Conservation (phyloP, 2,113 vertebrate species). For the Pagrus major region DNA sequence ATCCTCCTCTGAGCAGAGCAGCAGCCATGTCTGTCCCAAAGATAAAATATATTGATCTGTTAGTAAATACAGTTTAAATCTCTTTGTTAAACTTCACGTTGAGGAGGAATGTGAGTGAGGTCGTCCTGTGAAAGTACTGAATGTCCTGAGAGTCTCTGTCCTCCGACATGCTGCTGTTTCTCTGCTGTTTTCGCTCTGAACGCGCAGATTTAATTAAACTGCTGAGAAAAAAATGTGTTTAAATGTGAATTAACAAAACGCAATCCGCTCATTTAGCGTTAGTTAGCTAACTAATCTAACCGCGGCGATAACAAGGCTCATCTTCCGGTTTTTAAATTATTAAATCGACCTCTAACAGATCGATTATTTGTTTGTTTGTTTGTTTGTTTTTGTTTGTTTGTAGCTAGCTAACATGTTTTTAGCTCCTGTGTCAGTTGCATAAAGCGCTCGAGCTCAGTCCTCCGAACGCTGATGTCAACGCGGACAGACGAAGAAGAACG, state of each 20-base stretch:
- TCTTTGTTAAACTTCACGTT: neutral
- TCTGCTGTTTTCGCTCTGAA: neutral
- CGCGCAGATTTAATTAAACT: neutral
- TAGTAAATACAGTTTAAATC: neutral
- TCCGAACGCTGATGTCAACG: rapidly evolving
- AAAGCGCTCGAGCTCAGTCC: neutral
- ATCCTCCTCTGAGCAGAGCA: slow-evolving; percentile 30
- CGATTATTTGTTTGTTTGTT: neutral
- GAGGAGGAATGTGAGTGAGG: neutral
- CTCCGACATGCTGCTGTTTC: neutral
- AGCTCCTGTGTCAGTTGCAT: neutral
- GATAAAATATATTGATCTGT: neutral
- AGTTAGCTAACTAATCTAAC: neutral
- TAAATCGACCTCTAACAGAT: neutral
- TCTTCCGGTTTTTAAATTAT: neutral
- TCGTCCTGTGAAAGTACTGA: slow-evolving; percentile 5
- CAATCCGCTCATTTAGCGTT: neutral
- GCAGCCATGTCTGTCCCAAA: slow-evolving; percentile 33
- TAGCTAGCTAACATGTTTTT: neutral
- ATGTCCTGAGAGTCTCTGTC: slow-evolving; percentile 2
- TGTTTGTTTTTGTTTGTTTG: too few relatives aligned
- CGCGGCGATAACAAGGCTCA: too few relatives aligned
- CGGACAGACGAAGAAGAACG: neutral
- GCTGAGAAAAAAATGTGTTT: neutral
- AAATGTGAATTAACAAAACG: neutral